phyloP scores from a whole-genome alignment of 2,888 invertebrate genomes.

The Bruchidius siliquastri region DNA sequence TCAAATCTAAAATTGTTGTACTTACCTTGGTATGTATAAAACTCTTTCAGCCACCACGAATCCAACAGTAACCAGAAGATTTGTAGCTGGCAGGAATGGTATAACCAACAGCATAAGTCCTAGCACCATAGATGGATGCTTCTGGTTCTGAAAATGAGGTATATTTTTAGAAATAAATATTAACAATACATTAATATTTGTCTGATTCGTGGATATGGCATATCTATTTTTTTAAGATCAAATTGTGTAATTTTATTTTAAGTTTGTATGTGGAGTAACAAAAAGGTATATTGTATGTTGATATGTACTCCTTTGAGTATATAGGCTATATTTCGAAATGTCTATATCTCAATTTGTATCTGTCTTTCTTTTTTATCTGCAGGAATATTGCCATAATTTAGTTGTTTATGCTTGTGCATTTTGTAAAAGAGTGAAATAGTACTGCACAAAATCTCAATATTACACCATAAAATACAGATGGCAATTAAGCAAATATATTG shows the following conservation, averaged over 20 bases:
- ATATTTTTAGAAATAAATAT: background rate
- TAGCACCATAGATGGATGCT: conserved; percentile 61
- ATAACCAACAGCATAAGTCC: conserved; percentile 70
- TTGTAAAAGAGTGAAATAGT: background rate
- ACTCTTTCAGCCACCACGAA: conserved; percentile 85
- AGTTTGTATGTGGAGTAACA: no score
- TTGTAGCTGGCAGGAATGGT: conserved; percentile 83
- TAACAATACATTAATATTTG: no score
- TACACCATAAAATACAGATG: background rate
- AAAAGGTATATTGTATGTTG: no score
- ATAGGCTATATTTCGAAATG: no score
- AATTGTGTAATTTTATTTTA: no score
- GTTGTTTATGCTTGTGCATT: background rate
- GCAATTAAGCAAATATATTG: background rate
- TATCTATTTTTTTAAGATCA: no score
- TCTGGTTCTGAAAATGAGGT: conserved; percentile 55
- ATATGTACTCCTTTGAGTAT: no score
- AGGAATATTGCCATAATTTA: background rate
- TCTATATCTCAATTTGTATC: no score
- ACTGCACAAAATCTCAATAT: background rate
- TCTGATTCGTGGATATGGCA: no score
- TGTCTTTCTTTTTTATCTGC: no score
- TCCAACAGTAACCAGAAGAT: conserved; percentile 74
- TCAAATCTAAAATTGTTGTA: background rate
- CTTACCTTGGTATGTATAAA: conserved; percentile 80